Base-by-base conservation (phyloP, 2,888 invertebrate species). In the Clostera curtula region DNA sequence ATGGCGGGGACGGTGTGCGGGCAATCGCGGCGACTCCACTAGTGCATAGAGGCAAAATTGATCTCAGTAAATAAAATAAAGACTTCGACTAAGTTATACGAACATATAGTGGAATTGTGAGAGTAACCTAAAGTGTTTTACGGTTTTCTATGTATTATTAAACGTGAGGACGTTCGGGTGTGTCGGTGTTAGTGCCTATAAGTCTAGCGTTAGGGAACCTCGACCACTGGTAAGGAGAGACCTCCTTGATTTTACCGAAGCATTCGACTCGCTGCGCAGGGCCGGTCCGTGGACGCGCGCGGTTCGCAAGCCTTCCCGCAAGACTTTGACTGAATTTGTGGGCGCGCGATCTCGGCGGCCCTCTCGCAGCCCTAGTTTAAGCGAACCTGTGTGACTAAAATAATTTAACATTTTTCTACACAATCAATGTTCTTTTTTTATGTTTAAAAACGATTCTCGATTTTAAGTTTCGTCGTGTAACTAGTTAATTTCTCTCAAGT, bases 91-190 rank as follows among this genome's bases (percentile, higher is more conserved):
- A 63, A 63, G 56, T 67, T 58, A 66, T 62, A 63, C 57, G 70
- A 72, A 76, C 75, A 57, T 69, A 62, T 79, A 77, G 82, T 77
- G 82, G 76, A 80, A 80, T 79, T 77, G 80, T 82, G 79, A 69
- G 71, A 61, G 61, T 71, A 63, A 63, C 54, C 57, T 61, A 63
- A 65, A 63, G 65, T 69, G 65, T 72, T 71, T 70, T 65, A 67
- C 68, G 67, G 70, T 77, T 75, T 76, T 75, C 75, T 75, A 77
- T 77, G 75, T 79, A 72, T 68, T 69, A 69, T 74, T 63, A 57
- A 13, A 59, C 56, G 51, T 63, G 58, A 61, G 59, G 56, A 68
- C 65, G 64, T 63, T 56, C 58, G 60, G 62, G 58, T 58, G 65
- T 65, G 67, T 73, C 62, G 74, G 66, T 72, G 70, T 75, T 75